Evolutionary conservation across 1,140 invertebrate species (phyloP), one percentile per base, ranked within the genome.

Genomic region (Drosophila saltans): DNA sequence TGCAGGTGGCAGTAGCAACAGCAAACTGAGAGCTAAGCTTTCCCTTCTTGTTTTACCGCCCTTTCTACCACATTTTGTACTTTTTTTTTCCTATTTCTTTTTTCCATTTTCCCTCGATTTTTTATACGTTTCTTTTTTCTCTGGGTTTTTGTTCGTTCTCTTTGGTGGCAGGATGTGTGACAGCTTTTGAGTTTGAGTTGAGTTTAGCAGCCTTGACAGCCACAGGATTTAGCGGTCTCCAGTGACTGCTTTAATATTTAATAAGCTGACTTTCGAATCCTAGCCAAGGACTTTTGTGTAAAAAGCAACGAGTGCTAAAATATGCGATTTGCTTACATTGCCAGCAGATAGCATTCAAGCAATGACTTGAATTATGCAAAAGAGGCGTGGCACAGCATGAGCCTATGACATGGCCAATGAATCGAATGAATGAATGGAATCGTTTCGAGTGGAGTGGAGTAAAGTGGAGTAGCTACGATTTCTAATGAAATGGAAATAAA

Each of bases 181-280:
- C 84, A 75, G 81, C 66, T 60, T 71, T 80, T 86, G 76, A 60
- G 81, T 72, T 69, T 56, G 68, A 69, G 61, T 62, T 66, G 45
- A 24, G 45, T 63, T 70, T 69, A 39, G 62, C 68, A 73, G 45
- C 78, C 71, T 78, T 78, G 78, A 78, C 82, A 78, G 74, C 82
- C 78, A 66, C 75, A 86, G 78, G 82, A 86, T 79, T 86, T 86
- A 79, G 79, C 75, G 79, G 61, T 81, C 79, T 72, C 69, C 66
- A 78, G 78, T 69, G 52, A 59, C 7, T 48, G 57, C 76, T 86
- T 88, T 80, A 88, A 86, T 88, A 89, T 89, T 88, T 84, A 80
- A 88, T 88, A 84, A 89, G 77, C 72, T 79, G 72, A 80, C 82
- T 79, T 80, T 72, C 33, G 76, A 43, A 30, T 36, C 69, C 72